Base-by-base conservation (phyloP, 2,797 vertebrate genomes). In the Acrossocheilus wenchowensis region DNA sequence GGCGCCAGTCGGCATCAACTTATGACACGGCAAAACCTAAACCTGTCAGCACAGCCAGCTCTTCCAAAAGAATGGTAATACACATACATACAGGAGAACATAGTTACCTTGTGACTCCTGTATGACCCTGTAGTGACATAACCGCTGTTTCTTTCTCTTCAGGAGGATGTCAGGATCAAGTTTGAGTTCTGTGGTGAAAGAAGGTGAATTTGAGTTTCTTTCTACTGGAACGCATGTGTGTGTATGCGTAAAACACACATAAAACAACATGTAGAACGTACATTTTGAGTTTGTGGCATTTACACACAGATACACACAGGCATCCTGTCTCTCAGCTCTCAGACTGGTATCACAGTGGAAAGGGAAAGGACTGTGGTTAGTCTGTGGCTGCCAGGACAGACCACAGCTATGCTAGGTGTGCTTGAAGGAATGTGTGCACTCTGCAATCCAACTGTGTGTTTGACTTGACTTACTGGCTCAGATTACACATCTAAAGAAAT, bases 131-230 rank as follows among this genome's bases (percentile, higher is more conserved):
- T 62, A 17, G 1, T 89, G 48, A 84, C 74, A 68, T 15, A 14
- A 0, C 0, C 45, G 6, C 30, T 82, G 19, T 90, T 43, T 50
- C 57, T 7, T 88, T 89, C 77, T 23, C 57, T 83, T 45, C 89
- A 95, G 93, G 98, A 96, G 43, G 97, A 97, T 82, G 94, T 96
- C 90, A 95, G 94, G 91, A 94, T 97, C 68, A 96, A 96, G 90
- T 96, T 99, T 95, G 98, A 99, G 91, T 95, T 97, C 91, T 97
- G 96, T 0, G 98, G 97, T 86, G 98, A 99, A 92, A 96, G 97
- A 88, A 95, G 98, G 98, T 99, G 88, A 93, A 92, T 92, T 80
- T 69, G 14, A 26, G 21, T 52, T 71, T 11, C 3, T n/a, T 57
- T 86, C 62, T 50, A 21, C 26, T 78, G 57, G 30, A 14, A 36